Percentiles rank a stretch among this genome's conserved stretches.
Conservation (phyloP, 2,113 vertebrate genomes). For the Corythornis cristatus region DNA sequence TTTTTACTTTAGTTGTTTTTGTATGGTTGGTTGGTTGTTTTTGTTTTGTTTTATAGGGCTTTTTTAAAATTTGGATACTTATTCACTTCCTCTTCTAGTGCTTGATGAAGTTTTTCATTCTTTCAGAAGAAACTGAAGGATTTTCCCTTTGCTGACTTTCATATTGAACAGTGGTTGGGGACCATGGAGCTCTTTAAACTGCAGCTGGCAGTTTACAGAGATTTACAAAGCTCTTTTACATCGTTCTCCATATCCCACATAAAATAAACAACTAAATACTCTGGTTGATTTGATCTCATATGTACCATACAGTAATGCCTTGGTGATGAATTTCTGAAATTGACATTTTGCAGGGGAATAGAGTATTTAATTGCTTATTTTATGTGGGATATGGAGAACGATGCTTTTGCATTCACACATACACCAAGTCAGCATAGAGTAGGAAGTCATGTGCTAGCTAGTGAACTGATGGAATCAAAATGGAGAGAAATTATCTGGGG, state of each 20-base stretch:
- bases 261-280: conserved; percentile 1
- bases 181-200: background rate
- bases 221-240: background rate
- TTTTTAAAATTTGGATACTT: background rate
- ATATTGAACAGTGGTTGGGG: background rate
- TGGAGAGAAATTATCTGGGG: background rate
- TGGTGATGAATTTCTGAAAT: conserved; percentile 10
- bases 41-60: background rate
- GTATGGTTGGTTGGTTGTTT: too few relatives aligned
- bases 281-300: background rate
- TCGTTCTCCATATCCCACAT: background rate
- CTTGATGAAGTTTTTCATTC: background rate
- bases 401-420: conserved; percentile 17
- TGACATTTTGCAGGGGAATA: background rate
- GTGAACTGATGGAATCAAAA: background rate
- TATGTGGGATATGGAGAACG: background rate
- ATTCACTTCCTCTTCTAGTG: background rate
- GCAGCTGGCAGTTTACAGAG: background rate
- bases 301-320: background rate
- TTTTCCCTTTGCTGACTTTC: background rate
- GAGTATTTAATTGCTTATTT: conserved; percentile 1
- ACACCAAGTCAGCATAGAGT: background rate
- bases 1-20: too few relatives aligned
- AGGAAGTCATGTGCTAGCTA: background rate
- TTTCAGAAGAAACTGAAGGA: background rate